Conservation (phyloP, 2,888 invertebrate genomes). For the Ophion slaviceki region DNA sequence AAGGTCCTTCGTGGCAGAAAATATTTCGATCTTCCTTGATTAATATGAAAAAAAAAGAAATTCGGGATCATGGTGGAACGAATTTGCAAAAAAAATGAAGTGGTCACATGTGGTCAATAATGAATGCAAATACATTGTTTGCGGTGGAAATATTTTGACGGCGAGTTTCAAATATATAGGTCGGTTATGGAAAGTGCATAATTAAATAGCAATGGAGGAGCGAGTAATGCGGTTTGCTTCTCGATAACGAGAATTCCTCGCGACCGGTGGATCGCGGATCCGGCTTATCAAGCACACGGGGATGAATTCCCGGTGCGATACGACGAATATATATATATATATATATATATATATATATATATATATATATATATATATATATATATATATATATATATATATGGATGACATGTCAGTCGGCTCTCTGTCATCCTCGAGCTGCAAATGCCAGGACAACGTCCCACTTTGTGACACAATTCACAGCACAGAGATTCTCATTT, state of each 20-base stretch:
- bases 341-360: no score
- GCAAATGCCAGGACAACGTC: slow-evolving; percentile 57
- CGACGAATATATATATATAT: slow-evolving; percentile 13
- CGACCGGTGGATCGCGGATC: slow-evolving; percentile 41
- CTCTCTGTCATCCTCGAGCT: slow-evolving; percentile 45
- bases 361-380: no score
- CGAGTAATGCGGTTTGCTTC: slow-evolving; percentile 19
- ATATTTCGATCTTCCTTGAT: no score
- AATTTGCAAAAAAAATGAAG: no score
- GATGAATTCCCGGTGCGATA: slow-evolving; percentile 56
- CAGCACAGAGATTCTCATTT: slow-evolving; percentile 51
- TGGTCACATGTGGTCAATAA: neutral
- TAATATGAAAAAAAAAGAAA: no score
- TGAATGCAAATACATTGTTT: neutral
- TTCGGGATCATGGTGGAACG: no score
- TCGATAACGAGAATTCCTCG: slow-evolving; percentile 43
- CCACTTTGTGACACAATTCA: slow-evolving; percentile 39
- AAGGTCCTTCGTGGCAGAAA: no score
- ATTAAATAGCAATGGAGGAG: slow-evolving; percentile 35
- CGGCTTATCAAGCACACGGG: slow-evolving; percentile 51
- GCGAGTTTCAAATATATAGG: neutral
- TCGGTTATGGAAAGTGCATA: slow-evolving; percentile 9
- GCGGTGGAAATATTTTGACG: slow-evolving; percentile 24
- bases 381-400: no score
- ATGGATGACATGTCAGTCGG: slow-evolving; percentile 33